These are phyloP conservation scores for Sparus aurata DNA, from an alignment of 2,797 vertebrate species.

Conservation along the genomic window DNA sequence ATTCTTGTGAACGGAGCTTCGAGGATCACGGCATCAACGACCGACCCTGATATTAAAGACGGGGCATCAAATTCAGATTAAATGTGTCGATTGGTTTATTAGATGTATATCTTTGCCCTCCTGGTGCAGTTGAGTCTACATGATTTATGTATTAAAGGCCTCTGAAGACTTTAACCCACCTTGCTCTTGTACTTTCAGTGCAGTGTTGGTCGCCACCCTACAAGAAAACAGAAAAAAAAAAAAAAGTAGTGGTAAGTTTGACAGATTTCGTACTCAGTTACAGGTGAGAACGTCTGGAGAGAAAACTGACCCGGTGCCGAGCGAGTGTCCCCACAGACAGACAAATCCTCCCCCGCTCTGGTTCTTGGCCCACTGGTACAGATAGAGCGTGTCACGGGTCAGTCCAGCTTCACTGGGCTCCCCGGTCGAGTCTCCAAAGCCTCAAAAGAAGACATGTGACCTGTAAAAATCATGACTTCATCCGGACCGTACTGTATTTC, in stretches of 20 bases:
- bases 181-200: conserved; percentile 84
- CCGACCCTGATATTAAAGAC: conserved; percentile 56
- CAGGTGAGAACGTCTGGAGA: not conserved
- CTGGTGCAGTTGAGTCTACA: no score
- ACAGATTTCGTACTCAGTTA: not conserved
- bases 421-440: conserved; percentile 91
- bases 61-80: no score
- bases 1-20: conserved; percentile 88
- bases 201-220: conserved; percentile 89
- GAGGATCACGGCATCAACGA: conserved; percentile 86
- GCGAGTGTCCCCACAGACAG: conserved; percentile 91
- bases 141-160: not conserved
- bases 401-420: conserved; percentile 88
- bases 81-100: no score
- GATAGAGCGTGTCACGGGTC: conserved; percentile 85
- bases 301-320: conserved; percentile 89
- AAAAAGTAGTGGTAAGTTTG: not conserved
- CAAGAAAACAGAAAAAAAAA: conserved; percentile 25
- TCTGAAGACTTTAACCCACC: conserved; percentile 63
- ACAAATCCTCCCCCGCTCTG: conserved; percentile 79
- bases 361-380: conserved; percentile 89
- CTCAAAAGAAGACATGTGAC: conserved; percentile 63
- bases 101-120: no score
- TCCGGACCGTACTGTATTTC: no score
- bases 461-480: not conserved